Evolutionary conservation across 2,113 vertebrate genomes (phyloP).

Genomic region (Hippocampus barbouri): DNA sequence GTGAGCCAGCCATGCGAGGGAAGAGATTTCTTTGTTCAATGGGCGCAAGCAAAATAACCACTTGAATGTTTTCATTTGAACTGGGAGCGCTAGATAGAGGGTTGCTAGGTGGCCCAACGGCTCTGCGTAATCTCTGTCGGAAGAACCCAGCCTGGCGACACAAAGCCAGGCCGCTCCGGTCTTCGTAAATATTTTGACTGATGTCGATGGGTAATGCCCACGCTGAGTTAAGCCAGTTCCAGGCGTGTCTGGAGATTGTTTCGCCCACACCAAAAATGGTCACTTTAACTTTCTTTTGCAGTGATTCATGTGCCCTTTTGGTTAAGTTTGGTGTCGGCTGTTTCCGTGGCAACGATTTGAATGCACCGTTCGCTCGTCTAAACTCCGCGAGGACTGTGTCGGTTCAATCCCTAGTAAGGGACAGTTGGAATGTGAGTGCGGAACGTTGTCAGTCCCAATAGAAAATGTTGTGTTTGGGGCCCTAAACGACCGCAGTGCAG

Average conservation of each 20-base stretch:
- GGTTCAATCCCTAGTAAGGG: not conserved
- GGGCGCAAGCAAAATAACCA: conserved; percentile 35
- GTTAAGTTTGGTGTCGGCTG: not conserved
- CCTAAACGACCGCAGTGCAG: no score
- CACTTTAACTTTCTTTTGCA: not conserved
- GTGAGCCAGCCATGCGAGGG: conserved; percentile 7
- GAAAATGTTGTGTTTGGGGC: no score
- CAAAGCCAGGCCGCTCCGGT: not conserved
- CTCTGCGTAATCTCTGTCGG: not conserved
- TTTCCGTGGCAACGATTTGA: not conserved
- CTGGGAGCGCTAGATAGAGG: not conserved
- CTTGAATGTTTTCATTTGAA: conserved; percentile 19
- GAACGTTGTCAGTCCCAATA: not conserved
- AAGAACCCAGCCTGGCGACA: not conserved
- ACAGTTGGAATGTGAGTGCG: not conserved
- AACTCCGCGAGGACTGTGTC: not conserved
- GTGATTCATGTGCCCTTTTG: not conserved
- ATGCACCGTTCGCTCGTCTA: not conserved
- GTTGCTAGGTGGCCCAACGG: not conserved
- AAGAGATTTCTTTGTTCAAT: conserved; percentile 42
- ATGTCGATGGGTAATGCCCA: conserved; percentile 5
- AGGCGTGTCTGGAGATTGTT: not conserved
- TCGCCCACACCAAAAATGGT: not conserved
- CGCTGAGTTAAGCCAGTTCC: not conserved
- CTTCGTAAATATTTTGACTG: conserved; percentile 3